phyloP scores from a whole-genome alignment of 2,113 vertebrate species.

The Petrocephalus zakoni region DNA sequence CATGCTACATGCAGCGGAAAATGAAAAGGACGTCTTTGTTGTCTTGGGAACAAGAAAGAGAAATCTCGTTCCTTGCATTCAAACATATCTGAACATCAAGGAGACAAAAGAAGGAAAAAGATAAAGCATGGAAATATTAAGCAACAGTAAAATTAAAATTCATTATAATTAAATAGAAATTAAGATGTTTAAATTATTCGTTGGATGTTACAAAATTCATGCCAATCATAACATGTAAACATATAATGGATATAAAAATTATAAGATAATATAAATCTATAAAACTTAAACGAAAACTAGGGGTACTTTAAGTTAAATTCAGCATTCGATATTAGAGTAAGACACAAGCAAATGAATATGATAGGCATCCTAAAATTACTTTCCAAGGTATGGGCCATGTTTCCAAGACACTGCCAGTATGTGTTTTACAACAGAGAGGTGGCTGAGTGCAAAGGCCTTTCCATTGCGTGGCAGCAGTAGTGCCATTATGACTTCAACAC shows the following conservation, averaged over 20 bases:
- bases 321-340: neutral
- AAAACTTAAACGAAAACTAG: neutral
- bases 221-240: neutral
- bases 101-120: neutral
- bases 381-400: too few relatives aligned
- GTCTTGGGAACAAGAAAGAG: slow-evolving; percentile 32
- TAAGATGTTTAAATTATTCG: neutral
- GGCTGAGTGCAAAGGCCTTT: neutral
- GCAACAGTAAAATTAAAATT: neutral
- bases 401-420: neutral
- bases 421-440: neutral
- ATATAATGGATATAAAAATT: neutral
- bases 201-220: neutral
- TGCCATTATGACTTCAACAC: neutral
- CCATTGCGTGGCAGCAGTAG: neutral
- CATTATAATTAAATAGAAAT: neutral
- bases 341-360: neutral
- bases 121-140: neutral
- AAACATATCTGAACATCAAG: neutral
- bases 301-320: neutral
- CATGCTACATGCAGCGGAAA: slow-evolving; percentile 1
- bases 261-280: neutral
- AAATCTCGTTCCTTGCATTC: neutral
- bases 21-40: slow-evolving; percentile 22
- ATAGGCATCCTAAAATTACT: neutral